These are phyloP conservation scores for Drosophila greeni DNA, from an alignment of 2,888 invertebrate genomes.

Conservation along the genomic window DNA sequence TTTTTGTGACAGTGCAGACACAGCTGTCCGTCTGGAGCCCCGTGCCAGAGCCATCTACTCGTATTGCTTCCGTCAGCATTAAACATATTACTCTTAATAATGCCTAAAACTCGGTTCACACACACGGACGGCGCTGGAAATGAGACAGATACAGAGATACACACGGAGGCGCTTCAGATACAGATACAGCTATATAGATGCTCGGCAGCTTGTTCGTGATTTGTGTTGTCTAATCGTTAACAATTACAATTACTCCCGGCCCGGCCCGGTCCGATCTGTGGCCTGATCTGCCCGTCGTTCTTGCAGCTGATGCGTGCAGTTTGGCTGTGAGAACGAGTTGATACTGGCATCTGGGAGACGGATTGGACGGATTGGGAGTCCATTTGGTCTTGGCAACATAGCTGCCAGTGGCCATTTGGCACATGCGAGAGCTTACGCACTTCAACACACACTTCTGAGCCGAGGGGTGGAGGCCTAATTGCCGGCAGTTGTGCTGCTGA, in stretches of 20 bases:
- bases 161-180: conserved; percentile 15
- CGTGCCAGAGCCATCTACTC: conserved; percentile 56
- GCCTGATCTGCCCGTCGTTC: conserved; percentile 28
- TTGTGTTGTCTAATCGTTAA: conserved; percentile 68
- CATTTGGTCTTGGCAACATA: conserved; percentile 1
- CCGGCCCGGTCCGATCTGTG: conserved; percentile 23
- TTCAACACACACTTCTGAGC: conserved; percentile 57
- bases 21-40: conserved; percentile 36
- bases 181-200: conserved; percentile 28
- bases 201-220: conserved; percentile 63
- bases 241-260: conserved; percentile 62
- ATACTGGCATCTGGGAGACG: conserved; percentile 10
- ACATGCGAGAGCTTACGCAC: conserved; percentile 57
- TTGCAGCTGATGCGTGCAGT: conserved; percentile 57
- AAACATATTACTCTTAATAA: conserved; percentile 65
- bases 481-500: conserved; percentile 27
- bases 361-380: conserved; percentile 5
- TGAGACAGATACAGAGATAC: conserved; percentile 27
- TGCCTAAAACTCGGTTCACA: conserved; percentile 57
- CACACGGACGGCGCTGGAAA: conserved; percentile 19
- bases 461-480: conserved; percentile 40
- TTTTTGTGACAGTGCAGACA: conserved; percentile 3
- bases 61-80: conserved; percentile 69
- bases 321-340: conserved; percentile 40
- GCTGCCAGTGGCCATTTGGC: conserved; percentile 26